These are phyloP conservation scores for Psittacula echo DNA, from an alignment of 2,797 vertebrate species.

Conservation along the genomic window DNA sequence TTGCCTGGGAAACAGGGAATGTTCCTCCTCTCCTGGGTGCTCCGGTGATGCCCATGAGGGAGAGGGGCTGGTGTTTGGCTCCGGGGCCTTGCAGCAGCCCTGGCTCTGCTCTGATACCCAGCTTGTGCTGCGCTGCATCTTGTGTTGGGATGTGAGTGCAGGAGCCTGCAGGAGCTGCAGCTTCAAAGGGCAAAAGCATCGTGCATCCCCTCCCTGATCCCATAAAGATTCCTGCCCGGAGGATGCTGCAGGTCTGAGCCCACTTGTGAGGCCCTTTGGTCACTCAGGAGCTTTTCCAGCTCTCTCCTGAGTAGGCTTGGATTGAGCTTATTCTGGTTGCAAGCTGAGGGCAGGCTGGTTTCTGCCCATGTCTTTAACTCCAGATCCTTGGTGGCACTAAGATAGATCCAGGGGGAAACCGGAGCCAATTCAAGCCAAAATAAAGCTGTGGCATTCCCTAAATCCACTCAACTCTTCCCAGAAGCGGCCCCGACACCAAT, in stretches of 20 bases:
- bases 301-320: not conserved
- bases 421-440: rapidly evolving
- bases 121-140: not conserved
- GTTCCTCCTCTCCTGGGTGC: rapidly evolving
- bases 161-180: not conserved
- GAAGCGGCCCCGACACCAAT: rapidly evolving
- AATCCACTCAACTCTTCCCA: not conserved
- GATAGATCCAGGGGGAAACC: not conserved
- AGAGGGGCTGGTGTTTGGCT: not conserved
- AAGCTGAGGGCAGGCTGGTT: not conserved
- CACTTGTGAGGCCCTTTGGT: rapidly evolving
- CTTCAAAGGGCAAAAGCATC: rapidly evolving
- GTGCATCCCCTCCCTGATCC: rapidly evolving
- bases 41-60: not conserved
- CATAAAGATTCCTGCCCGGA: rapidly evolving
- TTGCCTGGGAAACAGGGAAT: rapidly evolving
- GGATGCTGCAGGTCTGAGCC: not conserved
- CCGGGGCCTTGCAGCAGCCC: not conserved
- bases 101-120: rapidly evolving
- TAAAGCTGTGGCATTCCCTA: not conserved
- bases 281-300: not conserved
- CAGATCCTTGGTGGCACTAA: rapidly evolving
- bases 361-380: not conserved
- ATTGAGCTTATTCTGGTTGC: not conserved
- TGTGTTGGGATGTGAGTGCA: rapidly evolving